Evolutionary conservation across 1,140 invertebrate species (phyloP).

Genomic region (Cotesia vestalis): DNA sequence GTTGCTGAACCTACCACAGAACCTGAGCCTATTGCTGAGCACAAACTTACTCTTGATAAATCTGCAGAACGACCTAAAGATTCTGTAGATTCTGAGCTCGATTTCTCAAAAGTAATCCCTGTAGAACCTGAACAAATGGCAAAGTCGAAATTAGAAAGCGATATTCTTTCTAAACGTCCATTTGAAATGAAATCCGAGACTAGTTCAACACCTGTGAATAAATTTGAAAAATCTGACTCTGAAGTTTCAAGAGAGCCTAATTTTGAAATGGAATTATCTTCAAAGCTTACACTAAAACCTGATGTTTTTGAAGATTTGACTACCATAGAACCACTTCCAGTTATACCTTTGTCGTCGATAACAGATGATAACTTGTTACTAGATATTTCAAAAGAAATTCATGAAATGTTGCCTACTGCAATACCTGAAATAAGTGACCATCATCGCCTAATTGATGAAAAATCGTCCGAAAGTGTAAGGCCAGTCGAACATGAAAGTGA

Average conservation of each 20-base stretch:
- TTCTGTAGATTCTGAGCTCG: conserved; percentile 42
- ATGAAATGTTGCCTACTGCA: conserved; percentile 15
- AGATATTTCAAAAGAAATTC: neutral
- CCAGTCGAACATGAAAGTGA: neutral
- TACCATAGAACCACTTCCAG: conserved; percentile 36
- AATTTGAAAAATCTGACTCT: neutral
- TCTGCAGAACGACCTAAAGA: conserved; percentile 44
- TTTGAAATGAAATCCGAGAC: conserved; percentile 52
- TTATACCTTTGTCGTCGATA: conserved; percentile 40
- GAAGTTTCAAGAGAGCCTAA: conserved; percentile 33
- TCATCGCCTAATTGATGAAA: neutral
- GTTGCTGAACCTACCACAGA: conserved; percentile 29
- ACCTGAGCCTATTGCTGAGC: conserved; percentile 26
- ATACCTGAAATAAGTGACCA: conserved; percentile 5
- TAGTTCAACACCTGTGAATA: too few relatives aligned
- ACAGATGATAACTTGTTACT: too few relatives aligned
- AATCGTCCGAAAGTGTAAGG: neutral
- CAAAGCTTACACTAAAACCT: conserved; percentile 42
- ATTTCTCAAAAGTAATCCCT: conserved; percentile 47
- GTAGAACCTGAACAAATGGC: conserved; percentile 50
- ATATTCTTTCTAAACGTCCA: conserved; percentile 47
- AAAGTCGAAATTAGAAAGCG: conserved; percentile 38
- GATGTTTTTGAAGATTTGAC: conserved; percentile 36
- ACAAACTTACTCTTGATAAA: conserved; percentile 38
- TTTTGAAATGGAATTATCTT: conserved; percentile 39